Evolutionary conservation across 2,797 vertebrate genomes (phyloP), one percentile per base, ranked within the genome.

Genomic region (Danio tinwini): DNA sequence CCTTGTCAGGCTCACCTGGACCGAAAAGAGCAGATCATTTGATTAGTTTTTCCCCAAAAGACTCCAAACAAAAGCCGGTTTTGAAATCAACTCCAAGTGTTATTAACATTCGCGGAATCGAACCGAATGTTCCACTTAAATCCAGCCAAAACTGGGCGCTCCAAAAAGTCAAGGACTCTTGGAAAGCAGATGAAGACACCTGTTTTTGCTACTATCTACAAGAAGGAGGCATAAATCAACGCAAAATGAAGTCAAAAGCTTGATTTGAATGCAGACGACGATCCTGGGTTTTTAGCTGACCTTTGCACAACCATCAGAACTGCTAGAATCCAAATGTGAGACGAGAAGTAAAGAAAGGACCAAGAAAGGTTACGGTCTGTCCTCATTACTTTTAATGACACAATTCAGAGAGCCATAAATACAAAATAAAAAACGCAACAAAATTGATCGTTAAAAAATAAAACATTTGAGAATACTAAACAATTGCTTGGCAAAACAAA

Each of bases 1-100:
- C 98, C 87, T 96, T 98, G 87, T 99, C 98, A 5, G 97, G 96
- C 74, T 97, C 96, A 89, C 98, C 98, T 99, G 88, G 88, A 79
- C 14, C 11, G 47, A 76, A n/a, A 49, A n/a, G 64, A 74, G 65
- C 21, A 16, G 19, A 78, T 6, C 19, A 42, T 14, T 49, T 6
- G 13, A 40, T 47, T n/a, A 37, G 19, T 59, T 56, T 76, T 45
- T 8, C 5, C 2, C 29, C 40, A 56, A 67, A 74, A 13, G 29
- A 62, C 44, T 67, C 14, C 8, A 37, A 76, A 67, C 17, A 56
- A 75, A 47, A 37, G 40, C 21, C 0, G 39, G 6, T 75, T 75
- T 76, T 65, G 9, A 29, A 44, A 65, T 65, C 17, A 55, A 17
- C 29, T 17, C 6, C 0, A 29, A 0, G 9, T 39, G 12, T 53